Percentiles rank a stretch among this genome's conserved stretches.
Evolutionary conservation across 1,140 invertebrate species (phyloP).

Genomic region (Bactericera cockerelli): DNA sequence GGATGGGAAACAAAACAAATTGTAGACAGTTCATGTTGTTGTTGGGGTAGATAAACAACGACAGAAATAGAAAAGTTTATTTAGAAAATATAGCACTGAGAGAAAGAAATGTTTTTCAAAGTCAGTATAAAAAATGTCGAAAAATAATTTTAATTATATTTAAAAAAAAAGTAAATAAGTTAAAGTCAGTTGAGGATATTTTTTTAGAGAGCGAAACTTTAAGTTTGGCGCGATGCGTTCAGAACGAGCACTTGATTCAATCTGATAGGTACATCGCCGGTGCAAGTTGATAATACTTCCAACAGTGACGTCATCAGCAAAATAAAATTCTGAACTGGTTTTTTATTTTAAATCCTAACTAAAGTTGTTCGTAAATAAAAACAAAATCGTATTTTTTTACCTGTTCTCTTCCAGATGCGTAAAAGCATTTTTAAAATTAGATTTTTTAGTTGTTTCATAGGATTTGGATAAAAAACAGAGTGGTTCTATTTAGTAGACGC

Average conservation of each 20-base stretch:
- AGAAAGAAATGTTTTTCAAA: background rate
- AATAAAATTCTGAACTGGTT: constrained; percentile 1
- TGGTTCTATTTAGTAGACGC: too few relatives aligned
- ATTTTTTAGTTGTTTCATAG: too few relatives aligned
- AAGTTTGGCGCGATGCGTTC: background rate
- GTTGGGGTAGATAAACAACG: background rate
- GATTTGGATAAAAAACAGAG: too few relatives aligned
- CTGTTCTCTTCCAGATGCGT: too few relatives aligned
- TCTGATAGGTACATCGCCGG: constrained; percentile 6
- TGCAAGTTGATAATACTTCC: background rate
- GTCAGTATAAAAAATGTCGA: too few relatives aligned
- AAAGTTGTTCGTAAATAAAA: constrained; percentile 6
- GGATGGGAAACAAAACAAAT: background rate
- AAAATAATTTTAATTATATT: too few relatives aligned
- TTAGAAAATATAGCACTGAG: background rate
- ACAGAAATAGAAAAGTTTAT: background rate
- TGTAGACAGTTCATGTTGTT: background rate
- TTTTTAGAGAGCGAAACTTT: background rate
- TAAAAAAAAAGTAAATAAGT: background rate
- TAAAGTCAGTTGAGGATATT: background rate
- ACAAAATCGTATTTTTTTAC: background rate
- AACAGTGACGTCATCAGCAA: background rate
- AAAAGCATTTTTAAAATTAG: too few relatives aligned
- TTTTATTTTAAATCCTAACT: background rate
- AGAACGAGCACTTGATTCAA: background rate